Percentiles rank a stretch among this genome's conserved stretches.
Evolutionary conservation across 1,140 invertebrate genomes (phyloP).

Genomic region (Sipha flava): DNA sequence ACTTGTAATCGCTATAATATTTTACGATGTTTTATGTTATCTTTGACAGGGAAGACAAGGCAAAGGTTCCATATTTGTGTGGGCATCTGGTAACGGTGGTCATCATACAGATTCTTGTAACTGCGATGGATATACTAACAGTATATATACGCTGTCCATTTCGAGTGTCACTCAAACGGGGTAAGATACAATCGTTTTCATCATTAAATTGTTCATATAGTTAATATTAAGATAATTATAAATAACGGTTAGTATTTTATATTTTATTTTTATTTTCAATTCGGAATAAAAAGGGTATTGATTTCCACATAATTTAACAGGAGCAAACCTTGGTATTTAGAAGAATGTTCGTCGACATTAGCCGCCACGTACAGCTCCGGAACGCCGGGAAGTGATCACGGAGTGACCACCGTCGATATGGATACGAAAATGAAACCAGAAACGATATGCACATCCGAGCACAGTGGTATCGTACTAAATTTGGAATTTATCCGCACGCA

Average conservation of each 20-base stretch:
- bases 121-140: constrained; percentile 98
- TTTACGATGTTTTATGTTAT: background rate
- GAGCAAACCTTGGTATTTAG: constrained; percentile 76
- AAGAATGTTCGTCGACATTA: constrained; percentile 86
- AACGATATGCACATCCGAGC: constrained; percentile 66
- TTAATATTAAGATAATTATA: no score
- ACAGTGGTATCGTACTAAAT: constrained; percentile 53
- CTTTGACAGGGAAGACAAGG: constrained; percentile 64
- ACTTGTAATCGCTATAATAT: no score
- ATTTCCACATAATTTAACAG: constrained; percentile 32
- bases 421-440: constrained; percentile 90
- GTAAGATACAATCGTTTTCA: constrained; percentile 48
- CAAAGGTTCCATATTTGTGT: constrained; percentile 95
- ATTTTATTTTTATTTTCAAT: no score
- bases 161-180: constrained; percentile 92
- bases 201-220: no score
- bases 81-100: constrained; percentile 96
- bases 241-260: no score
- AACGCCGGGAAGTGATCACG: constrained; percentile 65
- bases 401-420: constrained; percentile 59
- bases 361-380: constrained; percentile 93
- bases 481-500: no score
- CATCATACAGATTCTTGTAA: constrained; percentile 92
- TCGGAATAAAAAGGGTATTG: no score
- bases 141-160: constrained; percentile 96